Evolutionary conservation across 2,113 vertebrate genomes (phyloP), one percentile per base, ranked within the genome.

Genomic region (Lutjanus erythropterus): DNA sequence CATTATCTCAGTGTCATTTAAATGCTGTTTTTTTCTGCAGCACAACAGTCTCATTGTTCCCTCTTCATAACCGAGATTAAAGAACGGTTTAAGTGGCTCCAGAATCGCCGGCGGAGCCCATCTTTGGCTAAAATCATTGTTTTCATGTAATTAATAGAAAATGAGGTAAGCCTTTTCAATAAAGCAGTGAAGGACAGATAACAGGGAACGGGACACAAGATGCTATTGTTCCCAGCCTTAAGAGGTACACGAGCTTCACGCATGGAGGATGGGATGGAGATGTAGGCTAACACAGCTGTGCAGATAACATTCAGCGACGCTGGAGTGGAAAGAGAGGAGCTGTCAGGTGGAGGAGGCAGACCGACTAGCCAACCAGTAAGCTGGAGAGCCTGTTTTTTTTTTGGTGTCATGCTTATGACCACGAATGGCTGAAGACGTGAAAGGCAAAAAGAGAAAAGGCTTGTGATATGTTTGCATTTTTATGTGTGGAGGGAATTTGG

Each of bases 141-240:
- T 91, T 91, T 90, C 2, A 2, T 91, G 68, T 92, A 86, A 89
- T 93, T 91, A 92, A 91, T 88, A 71, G 77, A 84, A 86, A 91
- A 91, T 86, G 79, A 86, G 71, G 67, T 39, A 61, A 84, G 71
- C 59, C 62, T 58, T 78, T 88, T 80, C 84, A 90, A 89, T 91
- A 88, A 88, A 78, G 52, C 31, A 82, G 79, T 49, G 71, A 83
- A 72, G 76, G 78, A 64, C 52, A 84, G 89, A 88, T 88, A 89
- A 85, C 65, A 85, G 37, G 9, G 65, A 12, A 44, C 0, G 41
- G 61, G 52, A 89, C 83, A 91, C 65, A 81, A 62, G 71, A 59
- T 16, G 86, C 78, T 52, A 69, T 88, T 92, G 87, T 91, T 85
- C 47, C 31, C 14, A 23, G 31, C 49, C 49, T 25, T 9, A 21